phyloP scores from a whole-genome alignment of 92 coral and sea anemone genomes.

The Isaurus tuberculatus region DNA sequence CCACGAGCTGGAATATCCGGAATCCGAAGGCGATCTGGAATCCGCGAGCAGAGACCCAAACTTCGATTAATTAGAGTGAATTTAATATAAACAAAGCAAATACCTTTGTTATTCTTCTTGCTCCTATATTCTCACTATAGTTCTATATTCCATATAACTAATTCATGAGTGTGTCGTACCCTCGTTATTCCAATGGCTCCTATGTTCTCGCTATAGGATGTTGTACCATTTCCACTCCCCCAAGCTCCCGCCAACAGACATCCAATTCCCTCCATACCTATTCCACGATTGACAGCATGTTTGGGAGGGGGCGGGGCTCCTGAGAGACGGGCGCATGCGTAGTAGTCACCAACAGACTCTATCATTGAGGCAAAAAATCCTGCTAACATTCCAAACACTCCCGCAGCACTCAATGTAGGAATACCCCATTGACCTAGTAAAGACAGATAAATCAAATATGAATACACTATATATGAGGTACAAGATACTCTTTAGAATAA shows the following conservation, averaged over 20 bases:
- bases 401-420: slow-evolving; percentile 93
- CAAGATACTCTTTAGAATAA: neutral
- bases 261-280: slow-evolving; percentile 88
- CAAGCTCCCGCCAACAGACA: slow-evolving; percentile 83
- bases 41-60: no score
- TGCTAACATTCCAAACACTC: slow-evolving; percentile 97
- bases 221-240: slow-evolving; percentile 90
- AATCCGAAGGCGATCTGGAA: no score
- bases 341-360: slow-evolving; percentile 97
- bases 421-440: slow-evolving; percentile 93
- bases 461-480: neutral
- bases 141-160: slow-evolving; percentile 17
- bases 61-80: no score
- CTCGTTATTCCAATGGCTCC: slow-evolving; percentile 72
- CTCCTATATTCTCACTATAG: slow-evolving; percentile 58
- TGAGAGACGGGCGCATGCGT: slow-evolving; percentile 95
- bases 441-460: neutral
- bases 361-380: slow-evolving; percentile 91
- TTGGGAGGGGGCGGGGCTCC: slow-evolving; percentile 98
- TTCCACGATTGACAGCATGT: slow-evolving; percentile 92
- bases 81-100: no score
- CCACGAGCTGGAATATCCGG: no score
- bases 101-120: neutral
- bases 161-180: slow-evolving; percentile 44
- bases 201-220: slow-evolving; percentile 91